phyloP scores from a whole-genome alignment of 2,888 invertebrate genomes.

The Yponomeuta plumbellus region DNA sequence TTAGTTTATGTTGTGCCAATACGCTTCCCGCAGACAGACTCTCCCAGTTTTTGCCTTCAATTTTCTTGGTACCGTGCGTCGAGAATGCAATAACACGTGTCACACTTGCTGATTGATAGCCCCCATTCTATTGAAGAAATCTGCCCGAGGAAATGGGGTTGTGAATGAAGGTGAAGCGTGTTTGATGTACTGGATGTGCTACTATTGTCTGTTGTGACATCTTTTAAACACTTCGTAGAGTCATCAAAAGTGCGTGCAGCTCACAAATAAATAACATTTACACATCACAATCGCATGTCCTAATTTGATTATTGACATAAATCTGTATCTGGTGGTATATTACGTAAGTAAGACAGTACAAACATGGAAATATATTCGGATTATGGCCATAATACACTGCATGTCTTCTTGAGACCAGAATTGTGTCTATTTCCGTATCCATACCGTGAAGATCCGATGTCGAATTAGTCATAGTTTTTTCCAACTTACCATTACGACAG shows the following conservation, averaged over 20 bases:
- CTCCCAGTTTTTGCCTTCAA: background rate
- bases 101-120: background rate
- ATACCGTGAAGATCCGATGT: no score
- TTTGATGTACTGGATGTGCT: background rate
- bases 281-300: no score
- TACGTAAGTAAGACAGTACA: no score
- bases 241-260: no score
- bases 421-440: no score
- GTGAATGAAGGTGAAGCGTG: background rate
- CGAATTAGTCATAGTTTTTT: background rate
- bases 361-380: no score
- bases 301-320: no score
- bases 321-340: no score
- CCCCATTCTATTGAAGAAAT: slow-evolving; percentile 8
- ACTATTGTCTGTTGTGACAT: background rate
- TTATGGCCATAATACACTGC: no score
- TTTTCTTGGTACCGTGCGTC: slow-evolving; percentile 3
- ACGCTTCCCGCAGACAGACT: background rate
- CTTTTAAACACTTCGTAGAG: no score
- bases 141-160: background rate
- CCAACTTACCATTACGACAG: background rate
- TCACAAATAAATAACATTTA: no score
- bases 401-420: no score
- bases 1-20: background rate
- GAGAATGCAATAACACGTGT: slow-evolving; percentile 5